Evolutionary conservation across 1,140 invertebrate species (phyloP).

Genomic region (Drosophila nannoptera): DNA sequence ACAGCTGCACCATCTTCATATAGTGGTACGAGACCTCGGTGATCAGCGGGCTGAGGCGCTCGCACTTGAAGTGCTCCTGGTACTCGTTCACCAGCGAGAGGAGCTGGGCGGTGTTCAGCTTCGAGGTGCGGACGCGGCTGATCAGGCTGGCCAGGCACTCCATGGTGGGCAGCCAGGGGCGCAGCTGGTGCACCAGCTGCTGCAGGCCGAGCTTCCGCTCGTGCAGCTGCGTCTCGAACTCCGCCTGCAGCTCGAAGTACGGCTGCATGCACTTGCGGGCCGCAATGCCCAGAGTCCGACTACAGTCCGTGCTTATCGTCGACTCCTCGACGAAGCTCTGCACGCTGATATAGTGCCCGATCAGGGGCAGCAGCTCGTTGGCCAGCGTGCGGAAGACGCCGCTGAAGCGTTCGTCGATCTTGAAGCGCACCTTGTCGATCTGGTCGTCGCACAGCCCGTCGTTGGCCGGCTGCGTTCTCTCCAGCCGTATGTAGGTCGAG

Average conservation of each 20-base stretch:
- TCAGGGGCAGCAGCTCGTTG: conserved; percentile 46
- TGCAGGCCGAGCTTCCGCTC: conserved; percentile 37
- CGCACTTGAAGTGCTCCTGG: conserved; percentile 24
- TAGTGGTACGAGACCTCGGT: conserved; percentile 31
- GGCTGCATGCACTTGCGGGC: conserved; percentile 30
- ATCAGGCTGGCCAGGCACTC: conserved; percentile 31
- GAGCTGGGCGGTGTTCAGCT: conserved; percentile 37
- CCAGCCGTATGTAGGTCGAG: conserved; percentile 45
- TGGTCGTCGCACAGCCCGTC: conserved; percentile 27
- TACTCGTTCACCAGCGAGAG: conserved; percentile 45
- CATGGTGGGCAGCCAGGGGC: conserved; percentile 51
- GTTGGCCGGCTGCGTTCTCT: conserved; percentile 29
- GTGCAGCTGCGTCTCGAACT: conserved; percentile 44
- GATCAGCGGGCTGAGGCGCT: conserved; percentile 17
- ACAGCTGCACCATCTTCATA: conserved; percentile 67
- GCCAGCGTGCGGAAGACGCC: conserved; percentile 36
- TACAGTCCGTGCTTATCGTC: conserved; percentile 33
- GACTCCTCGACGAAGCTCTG: conserved; percentile 59
- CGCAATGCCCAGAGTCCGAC: conserved; percentile 29
- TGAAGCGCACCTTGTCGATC: conserved; percentile 48
- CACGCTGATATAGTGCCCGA: conserved; percentile 53
- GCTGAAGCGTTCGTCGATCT: conserved; percentile 46
- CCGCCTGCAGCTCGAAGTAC: conserved; percentile 53
- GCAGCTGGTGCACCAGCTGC: conserved; percentile 47
- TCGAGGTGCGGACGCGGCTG: conserved; percentile 3